Percentiles rank a stretch among this genome's conserved stretches.
Evolutionary conservation across 2,113 vertebrate species (phyloP).

Genomic region (human): GRCh38 chr2:23761501-23762000

Average conservation of each 20-base stretch:
- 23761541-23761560: not conserved
- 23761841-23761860: not conserved
- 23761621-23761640: not conserved
- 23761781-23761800: not conserved
- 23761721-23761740: conserved; percentile 3
- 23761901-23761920: not conserved
- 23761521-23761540: not conserved
- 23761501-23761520: not conserved
- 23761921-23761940: not conserved
- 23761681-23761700: conserved; percentile 6
- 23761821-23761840: not conserved
- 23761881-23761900: not conserved
- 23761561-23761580: not conserved
- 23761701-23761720: conserved; percentile 17
- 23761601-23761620: conserved; percentile 9
- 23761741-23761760: not conserved
- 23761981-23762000: not conserved
- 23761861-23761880: not conserved
- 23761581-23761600: not conserved
- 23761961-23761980: conserved; percentile 20
- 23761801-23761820: not conserved
- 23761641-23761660: conserved; percentile 12
- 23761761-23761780: conserved; percentile 34
- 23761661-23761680: conserved; percentile 29
- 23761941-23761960: not conserved